These are phyloP conservation scores for Paramormyrops kingsleyae DNA, from an alignment of 2,113 vertebrate species.

Conservation along the genomic window DNA sequence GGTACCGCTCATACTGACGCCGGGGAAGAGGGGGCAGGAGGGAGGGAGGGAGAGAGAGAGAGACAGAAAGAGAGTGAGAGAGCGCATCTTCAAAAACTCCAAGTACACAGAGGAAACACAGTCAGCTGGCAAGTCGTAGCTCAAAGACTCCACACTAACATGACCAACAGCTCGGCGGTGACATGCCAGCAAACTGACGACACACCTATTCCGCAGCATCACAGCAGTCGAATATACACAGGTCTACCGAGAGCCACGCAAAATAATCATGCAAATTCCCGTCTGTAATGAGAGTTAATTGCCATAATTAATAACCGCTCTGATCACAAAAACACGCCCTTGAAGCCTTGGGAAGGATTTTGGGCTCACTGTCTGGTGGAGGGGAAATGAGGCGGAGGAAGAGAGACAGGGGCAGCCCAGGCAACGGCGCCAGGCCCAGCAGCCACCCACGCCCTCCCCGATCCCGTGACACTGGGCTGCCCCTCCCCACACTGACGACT, in stretches of 20 bases:
- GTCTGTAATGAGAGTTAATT: slow-evolving; percentile 19
- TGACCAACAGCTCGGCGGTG: neutral
- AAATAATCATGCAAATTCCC: slow-evolving; percentile 11
- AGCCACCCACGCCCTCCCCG: neutral
- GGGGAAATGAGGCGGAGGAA: neutral
- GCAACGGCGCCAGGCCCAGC: neutral
- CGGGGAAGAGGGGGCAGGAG: neutral
- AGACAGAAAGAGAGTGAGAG: neutral
- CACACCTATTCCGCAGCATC: neutral
- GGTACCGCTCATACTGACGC: slow-evolving; percentile 79
- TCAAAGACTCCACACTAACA: neutral
- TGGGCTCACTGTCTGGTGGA: neutral
- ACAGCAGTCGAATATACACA: neutral
- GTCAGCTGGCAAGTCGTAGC: neutral
- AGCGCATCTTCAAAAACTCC: neutral
- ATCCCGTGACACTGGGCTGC: neutral
- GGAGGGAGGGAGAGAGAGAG: neutral
- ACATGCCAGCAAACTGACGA: neutral
- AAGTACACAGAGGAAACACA: neutral
- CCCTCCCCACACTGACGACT: neutral
- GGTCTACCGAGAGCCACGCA: neutral
- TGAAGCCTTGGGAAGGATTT: neutral
- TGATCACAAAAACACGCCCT: slow-evolving; percentile 8
- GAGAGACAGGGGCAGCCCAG: neutral
- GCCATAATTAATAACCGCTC: slow-evolving; percentile 21